These are phyloP conservation scores for Microplitis demolitor DNA, from an alignment of 1,140 invertebrate genomes.

Conservation along the genomic window DNA sequence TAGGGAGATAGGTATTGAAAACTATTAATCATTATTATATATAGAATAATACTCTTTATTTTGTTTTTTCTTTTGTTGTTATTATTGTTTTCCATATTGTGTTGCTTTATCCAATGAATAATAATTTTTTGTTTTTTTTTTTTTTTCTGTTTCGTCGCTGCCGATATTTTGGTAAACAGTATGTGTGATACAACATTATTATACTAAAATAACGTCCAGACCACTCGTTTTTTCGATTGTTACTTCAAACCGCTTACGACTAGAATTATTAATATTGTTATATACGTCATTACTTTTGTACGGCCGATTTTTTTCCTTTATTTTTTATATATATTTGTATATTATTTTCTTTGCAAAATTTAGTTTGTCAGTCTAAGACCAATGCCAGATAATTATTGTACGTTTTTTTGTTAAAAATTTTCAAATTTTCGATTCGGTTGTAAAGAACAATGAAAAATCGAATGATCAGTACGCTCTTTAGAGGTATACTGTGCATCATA, in stretches of 20 bases:
- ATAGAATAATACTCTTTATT: constrained; percentile 64
- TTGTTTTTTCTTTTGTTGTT: constrained; percentile 55
- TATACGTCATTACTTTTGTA: neutral
- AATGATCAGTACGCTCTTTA: constrained; percentile 38
- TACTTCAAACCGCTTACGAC: constrained; percentile 42
- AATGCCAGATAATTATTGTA: neutral
- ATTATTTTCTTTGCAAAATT: neutral
- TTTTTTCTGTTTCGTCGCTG: constrained; percentile 17
- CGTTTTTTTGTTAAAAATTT: constrained; percentile 1
- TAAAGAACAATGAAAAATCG: constrained; percentile 29
- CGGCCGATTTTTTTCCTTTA: constrained; percentile 17
- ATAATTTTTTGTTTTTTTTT: constrained; percentile 23
- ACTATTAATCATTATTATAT: constrained; percentile 46
- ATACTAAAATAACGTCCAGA: constrained; percentile 37
- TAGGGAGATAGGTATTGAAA: neutral
- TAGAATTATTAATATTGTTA: constrained; percentile 40
- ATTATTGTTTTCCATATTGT: constrained; percentile 55
- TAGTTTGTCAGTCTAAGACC: neutral
- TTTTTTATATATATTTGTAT: neutral
- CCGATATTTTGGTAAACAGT: constrained; percentile 42
- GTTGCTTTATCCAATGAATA: constrained; percentile 33
- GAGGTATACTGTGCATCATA: constrained; percentile 40
- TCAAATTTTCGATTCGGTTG: constrained; percentile 10
- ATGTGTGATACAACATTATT: constrained; percentile 34
- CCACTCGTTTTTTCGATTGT: constrained; percentile 37